phyloP scores from a whole-genome alignment of 1,140 invertebrate genomes.

The Microplitis mediator region DNA sequence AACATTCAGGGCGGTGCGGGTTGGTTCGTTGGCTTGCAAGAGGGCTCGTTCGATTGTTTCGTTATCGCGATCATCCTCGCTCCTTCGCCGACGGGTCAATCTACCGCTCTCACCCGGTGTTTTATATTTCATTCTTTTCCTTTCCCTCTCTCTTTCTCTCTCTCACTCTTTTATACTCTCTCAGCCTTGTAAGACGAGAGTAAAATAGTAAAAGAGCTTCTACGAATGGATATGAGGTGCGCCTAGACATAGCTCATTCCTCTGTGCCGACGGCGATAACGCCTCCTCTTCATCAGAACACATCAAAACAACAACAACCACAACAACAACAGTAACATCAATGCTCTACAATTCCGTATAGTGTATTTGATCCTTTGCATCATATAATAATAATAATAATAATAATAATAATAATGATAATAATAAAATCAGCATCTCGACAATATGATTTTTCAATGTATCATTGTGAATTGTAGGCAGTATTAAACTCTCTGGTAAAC shows the following conservation, averaged over 20 bases:
- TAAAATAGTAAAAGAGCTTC: background rate
- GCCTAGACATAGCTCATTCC: conserved; percentile 29
- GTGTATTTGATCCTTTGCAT: conserved; percentile 49
- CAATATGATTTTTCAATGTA: background rate
- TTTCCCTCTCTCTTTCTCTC: conserved; percentile 18
- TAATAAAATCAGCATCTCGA: background rate
- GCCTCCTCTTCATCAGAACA: conserved; percentile 19
- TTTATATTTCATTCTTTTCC: background rate
- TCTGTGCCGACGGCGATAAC: conserved; percentile 14
- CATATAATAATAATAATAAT: conserved; percentile 12
- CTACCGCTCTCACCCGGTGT: conserved; percentile 5
- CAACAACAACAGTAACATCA: conserved; percentile 36
- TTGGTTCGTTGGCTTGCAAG: conserved; percentile 37
- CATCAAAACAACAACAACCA: too few relatives aligned
- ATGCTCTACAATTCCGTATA: conserved; percentile 45
- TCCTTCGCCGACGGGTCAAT: conserved; percentile 36
- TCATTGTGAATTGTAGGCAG: background rate
- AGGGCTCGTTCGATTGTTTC: conserved; percentile 53
- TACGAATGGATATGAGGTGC: conserved; percentile 24
- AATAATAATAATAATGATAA: too few relatives aligned
- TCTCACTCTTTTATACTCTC: conserved; percentile 5
- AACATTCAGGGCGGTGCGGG: conserved; percentile 48
- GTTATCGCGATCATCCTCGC: conserved; percentile 53
- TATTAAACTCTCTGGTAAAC: background rate
- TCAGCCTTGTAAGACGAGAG: background rate